phyloP scores from a whole-genome alignment of 2,888 invertebrate genomes.

The Synanthedon vespiformis region DNA sequence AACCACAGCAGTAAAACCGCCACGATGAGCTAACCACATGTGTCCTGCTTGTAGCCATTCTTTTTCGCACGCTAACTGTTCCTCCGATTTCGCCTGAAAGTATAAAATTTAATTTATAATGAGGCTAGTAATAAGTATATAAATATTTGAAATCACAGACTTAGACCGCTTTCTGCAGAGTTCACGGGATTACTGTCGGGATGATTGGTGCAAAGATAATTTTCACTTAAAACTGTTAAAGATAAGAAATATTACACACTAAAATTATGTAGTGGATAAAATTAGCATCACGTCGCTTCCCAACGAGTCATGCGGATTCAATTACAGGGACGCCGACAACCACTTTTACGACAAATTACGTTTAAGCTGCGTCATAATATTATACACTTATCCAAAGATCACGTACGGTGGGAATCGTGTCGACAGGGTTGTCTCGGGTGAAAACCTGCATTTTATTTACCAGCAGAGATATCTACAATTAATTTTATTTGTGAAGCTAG shows the following conservation, averaged over 20 bases:
- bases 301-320: constrained; percentile 19
- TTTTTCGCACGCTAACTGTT: constrained; percentile 74
- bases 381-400: background rate
- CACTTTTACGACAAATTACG: constrained; percentile 17
- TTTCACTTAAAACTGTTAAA: too few species aligned
- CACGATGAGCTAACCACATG: constrained; percentile 94
- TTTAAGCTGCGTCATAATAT: background rate
- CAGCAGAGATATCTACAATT: too few species aligned
- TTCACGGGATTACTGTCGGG: too few species aligned
- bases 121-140: too few species aligned
- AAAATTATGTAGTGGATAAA: background rate
- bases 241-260: too few species aligned
- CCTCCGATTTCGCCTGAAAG: constrained; percentile 74
- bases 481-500: too few species aligned
- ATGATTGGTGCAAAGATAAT: too few species aligned
- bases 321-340: constrained; percentile 15
- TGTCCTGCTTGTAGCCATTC: constrained; percentile 78
- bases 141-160: too few species aligned
- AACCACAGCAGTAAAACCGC: constrained; percentile 86
- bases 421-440: background rate
- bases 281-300: constrained; percentile 3
- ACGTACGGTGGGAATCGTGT: background rate
- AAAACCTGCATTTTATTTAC: background rate
- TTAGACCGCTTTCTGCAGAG: too few species aligned
- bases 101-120: constrained; percentile 4